A percentile compares a stretch with the other conserved stretches of the same genome.
phyloP scores from a whole-genome alignment of 2,888 invertebrate species.

The Coelopa pilipes region DNA sequence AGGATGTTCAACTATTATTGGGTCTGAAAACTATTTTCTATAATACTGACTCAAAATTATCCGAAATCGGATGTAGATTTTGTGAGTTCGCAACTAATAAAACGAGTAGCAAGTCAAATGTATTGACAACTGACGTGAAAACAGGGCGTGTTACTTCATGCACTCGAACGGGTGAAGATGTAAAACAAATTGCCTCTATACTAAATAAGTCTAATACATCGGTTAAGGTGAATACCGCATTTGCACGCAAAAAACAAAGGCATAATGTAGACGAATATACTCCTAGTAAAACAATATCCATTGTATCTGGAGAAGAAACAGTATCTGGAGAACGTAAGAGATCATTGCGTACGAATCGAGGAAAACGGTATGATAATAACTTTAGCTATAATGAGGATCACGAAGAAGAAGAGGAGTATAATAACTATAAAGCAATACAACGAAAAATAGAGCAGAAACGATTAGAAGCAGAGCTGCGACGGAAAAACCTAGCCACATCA shows the following conservation, averaged over 20 bases:
- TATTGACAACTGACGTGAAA: conserved; percentile 47
- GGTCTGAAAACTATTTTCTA: conserved; percentile 49
- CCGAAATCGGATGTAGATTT: conserved; percentile 49
- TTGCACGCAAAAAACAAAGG: conserved; percentile 31
- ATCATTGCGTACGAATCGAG: conserved; percentile 51
- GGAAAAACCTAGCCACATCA: conserved; percentile 46
- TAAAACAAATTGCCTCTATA: neutral
- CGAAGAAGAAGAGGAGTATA: conserved; percentile 39
- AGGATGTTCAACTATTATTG: conserved; percentile 46
- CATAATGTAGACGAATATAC: conserved; percentile 39
- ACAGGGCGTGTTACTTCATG: conserved; percentile 47
- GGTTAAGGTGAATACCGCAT: conserved; percentile 10
- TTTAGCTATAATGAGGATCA: conserved; percentile 53
- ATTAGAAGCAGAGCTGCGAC: conserved; percentile 45
- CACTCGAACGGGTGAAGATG: conserved; percentile 37
- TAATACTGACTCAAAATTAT: conserved; percentile 41
- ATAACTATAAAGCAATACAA: conserved; percentile 42
- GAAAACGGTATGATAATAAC: conserved; percentile 50
- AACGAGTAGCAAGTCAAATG: conserved; percentile 45
- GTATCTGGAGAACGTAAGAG: conserved; percentile 47
- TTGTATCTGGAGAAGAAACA: conserved; percentile 36
- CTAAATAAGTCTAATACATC: conserved; percentile 26
- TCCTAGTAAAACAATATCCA: conserved; percentile 33
- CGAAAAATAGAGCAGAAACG: conserved; percentile 48
- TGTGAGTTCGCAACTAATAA: conserved; percentile 49